Base-by-base conservation (phyloP, 2,113 vertebrate species). In the Forbesichthys papilliferus region DNA sequence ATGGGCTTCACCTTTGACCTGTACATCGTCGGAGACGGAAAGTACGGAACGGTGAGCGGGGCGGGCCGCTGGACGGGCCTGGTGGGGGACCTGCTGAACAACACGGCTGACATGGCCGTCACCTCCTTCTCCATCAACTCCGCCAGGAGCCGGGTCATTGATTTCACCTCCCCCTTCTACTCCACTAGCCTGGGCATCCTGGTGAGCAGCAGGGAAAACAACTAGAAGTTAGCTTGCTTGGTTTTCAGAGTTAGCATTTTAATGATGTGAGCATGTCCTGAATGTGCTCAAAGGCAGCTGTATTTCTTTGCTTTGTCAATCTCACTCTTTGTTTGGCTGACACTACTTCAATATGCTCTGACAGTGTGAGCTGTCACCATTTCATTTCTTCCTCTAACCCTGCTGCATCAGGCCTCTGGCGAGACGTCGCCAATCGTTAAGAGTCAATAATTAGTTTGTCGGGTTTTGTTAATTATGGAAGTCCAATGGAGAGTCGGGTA, bases 81-180 rank as follows among this genome's bases (percentile, higher is more conserved):
- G 80, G 96, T 98, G 71, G 96, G 97, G 0, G 96, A 98, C 87
- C 93, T 99, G 71, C 87, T 95, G 69, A 94, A 93, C 0, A 95
- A 96, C 64, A 77, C 83, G 0, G 96, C 97, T 0, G 96, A 99
- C 90, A 96, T 99, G 98, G 98, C 96, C 0, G 97, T 99, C 82
- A 96, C 95, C 69, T 97, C 96, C 71, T 98, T 99, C 88, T 96
- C 95, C 83, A 98, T 98, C 90, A 98, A 98, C 85, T 98, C 97
- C 0, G 96, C 96, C 0, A 88, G 97, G 68, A 98, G 95, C 70
- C 94, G 93, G 75, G 95, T 98, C 81, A 92, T 99, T 0, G 98
- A 99, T 79, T 99, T 99, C 92, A 99, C 96, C 77, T 96, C 95
- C 70, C 97, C 97, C 57, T 99, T 99, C 89, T 98, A 97, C 91